phyloP scores from a whole-genome alignment of 2,888 invertebrate species.

The Apotomis capreana region DNA sequence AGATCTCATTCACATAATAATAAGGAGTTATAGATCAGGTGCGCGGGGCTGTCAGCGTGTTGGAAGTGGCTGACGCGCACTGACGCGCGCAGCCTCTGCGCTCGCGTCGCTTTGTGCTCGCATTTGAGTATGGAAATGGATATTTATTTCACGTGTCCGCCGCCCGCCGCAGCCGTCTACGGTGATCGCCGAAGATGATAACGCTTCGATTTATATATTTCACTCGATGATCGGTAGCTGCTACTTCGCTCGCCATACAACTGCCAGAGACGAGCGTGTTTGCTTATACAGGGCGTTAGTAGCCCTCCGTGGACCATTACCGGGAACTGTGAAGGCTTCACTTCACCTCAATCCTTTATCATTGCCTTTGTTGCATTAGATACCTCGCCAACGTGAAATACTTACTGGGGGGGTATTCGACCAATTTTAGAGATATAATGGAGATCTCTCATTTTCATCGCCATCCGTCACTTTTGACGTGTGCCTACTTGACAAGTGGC shows the following conservation, averaged over 20 bases:
- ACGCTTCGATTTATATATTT: constrained; percentile 81
- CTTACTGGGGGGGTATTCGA: no score
- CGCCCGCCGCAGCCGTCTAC: constrained; percentile 65
- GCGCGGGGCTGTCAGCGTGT: constrained; percentile 55
- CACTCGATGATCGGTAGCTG: constrained; percentile 78
- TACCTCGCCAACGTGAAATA: neutral
- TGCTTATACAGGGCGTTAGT: constrained; percentile 61
- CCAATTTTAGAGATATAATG: no score
- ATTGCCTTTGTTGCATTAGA: neutral
- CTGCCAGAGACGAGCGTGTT: constrained; percentile 62
- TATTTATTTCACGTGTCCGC: constrained; percentile 77
- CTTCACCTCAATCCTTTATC: neutral
- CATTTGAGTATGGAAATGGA: constrained; percentile 80
- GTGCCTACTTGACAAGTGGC: no score
- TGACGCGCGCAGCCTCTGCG: constrained; percentile 52
- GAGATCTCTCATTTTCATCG: no score
- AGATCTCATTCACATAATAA: constrained; percentile 83
- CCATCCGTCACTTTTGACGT: no score
- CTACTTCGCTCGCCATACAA: constrained; percentile 72
- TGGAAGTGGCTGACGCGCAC: constrained; percentile 49
- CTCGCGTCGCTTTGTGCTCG: constrained; percentile 61
- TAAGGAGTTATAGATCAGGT: constrained; percentile 82
- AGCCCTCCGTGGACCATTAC: constrained; percentile 36
- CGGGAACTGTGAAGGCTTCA: neutral
- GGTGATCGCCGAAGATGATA: constrained; percentile 80